A percentile compares a stretch with the other conserved stretches of the same genome.
Evolutionary conservation across 1,140 invertebrate species (phyloP).

Genomic region (Nymphalis io): DNA sequence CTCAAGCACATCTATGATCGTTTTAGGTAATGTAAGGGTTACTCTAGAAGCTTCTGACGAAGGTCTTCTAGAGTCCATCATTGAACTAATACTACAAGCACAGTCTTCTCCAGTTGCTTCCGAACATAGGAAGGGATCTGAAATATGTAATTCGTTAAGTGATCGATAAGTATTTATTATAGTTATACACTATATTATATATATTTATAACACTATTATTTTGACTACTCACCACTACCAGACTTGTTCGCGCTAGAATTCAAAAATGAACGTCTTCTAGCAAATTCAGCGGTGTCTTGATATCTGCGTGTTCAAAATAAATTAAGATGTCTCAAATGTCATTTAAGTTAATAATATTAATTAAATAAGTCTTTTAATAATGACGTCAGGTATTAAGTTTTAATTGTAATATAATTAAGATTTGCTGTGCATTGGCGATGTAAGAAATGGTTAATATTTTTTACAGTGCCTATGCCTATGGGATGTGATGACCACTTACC

Average conservation of each 20-base stretch:
- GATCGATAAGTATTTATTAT: no score
- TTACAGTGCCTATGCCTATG: no score
- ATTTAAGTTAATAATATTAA: no score
- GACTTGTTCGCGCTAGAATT: slow-evolving; percentile 82
- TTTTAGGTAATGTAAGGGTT: slow-evolving; percentile 73
- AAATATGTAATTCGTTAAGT: slow-evolving; percentile 32
- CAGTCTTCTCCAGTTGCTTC: slow-evolving; percentile 72
- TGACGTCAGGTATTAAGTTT: no score
- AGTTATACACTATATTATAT: no score
- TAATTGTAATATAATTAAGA: no score
- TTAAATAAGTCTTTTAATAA: no score
- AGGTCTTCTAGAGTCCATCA: slow-evolving; percentile 78
- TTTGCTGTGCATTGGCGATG: no score
- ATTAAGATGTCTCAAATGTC: no score
- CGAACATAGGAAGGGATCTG: slow-evolving; percentile 78
- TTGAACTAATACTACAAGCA: slow-evolving; percentile 73
- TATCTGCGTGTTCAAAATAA: slow-evolving; percentile 63
- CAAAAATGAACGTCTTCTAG: slow-evolving; percentile 81
- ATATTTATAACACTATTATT: neutral
- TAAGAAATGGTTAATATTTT: no score
- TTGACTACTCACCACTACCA: slow-evolving; percentile 80
- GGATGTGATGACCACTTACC: no score
- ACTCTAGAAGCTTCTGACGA: slow-evolving; percentile 79
- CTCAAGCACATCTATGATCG: slow-evolving; percentile 74
- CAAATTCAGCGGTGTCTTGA: slow-evolving; percentile 86